phyloP scores from a whole-genome alignment of 1,140 invertebrate genomes.

The Brachionus angularis region DNA sequence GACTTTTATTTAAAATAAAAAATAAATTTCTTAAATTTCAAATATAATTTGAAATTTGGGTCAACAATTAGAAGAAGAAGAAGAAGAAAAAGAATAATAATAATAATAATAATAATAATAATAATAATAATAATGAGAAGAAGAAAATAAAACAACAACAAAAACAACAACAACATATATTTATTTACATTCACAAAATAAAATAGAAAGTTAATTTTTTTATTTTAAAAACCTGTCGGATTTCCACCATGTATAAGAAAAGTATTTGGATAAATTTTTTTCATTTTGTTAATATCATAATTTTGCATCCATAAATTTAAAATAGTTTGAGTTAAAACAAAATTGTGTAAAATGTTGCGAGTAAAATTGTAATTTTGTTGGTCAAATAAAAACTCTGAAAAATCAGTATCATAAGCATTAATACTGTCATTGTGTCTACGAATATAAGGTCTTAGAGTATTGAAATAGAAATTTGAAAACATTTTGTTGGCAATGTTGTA shows the following conservation, averaged over 20 bases:
- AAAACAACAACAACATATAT: neutral
- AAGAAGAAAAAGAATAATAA: too few relatives aligned
- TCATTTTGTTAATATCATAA: neutral
- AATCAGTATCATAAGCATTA: conserved; percentile 41
- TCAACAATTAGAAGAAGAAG: too few relatives aligned
- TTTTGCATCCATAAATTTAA: conserved; percentile 26
- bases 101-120: too few relatives aligned
- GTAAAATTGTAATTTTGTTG: conserved; percentile 5
- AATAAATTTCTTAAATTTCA: too few relatives aligned
- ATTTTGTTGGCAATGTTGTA: conserved; percentile 27
- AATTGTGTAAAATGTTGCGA: conserved; percentile 12
- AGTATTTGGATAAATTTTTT: conserved; percentile 5
- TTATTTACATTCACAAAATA: neutral
- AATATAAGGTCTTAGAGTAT: conserved; percentile 25
- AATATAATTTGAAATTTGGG: too few relatives aligned
- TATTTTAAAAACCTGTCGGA: neutral
- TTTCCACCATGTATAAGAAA: conserved; percentile 38
- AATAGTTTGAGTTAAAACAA: conserved; percentile 14
- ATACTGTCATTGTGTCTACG: conserved; percentile 1
- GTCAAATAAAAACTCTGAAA: conserved; percentile 21
- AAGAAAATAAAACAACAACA: neutral
- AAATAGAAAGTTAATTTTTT: neutral
- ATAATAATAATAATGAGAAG: too few relatives aligned
- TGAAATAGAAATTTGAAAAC: conserved; percentile 37
- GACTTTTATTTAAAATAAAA: too few relatives aligned